Conservation (phyloP, 2,888 invertebrate genomes). For the Eupithecia exiguata region DNA sequence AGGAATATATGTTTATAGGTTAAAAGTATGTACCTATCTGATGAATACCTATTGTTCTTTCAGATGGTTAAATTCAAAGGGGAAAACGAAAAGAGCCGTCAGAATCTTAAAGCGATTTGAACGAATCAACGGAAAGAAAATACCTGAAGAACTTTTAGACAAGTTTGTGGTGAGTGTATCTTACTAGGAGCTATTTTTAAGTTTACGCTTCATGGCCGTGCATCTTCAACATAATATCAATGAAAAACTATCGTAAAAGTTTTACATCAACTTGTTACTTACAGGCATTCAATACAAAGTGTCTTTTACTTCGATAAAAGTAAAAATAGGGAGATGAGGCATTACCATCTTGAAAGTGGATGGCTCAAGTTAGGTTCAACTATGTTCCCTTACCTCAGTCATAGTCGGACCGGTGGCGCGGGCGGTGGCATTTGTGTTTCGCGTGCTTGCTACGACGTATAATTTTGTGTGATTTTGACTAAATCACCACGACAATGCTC, state of each 20-base stretch:
- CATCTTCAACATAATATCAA: neutral
- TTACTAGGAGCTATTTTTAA: neutral
- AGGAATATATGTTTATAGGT: no score
- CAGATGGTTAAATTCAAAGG: constrained; percentile 63
- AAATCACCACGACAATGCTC: no score
- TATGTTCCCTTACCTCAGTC: no score
- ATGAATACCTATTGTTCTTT: constrained; percentile 21
- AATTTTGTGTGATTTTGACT: no score
- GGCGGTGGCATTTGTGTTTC: no score
- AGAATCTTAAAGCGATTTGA: constrained; percentile 62
- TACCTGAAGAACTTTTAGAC: constrained; percentile 61
- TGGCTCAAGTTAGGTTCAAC: no score
- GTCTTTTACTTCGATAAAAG: no score
- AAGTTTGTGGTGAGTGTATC: constrained; percentile 62
- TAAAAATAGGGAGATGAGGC: no score
- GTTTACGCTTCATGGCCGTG: neutral
- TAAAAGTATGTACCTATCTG: no score
- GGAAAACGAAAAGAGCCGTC: constrained; percentile 60
- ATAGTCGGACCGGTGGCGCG: no score
- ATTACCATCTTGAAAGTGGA: no score
- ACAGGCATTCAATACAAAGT: neutral
- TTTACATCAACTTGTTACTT: neutral
- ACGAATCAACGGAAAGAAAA: constrained; percentile 60
- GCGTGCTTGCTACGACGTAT: no score
- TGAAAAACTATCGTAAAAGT: neutral